Evolutionary conservation across 2,888 invertebrate species (phyloP), one percentile per base, ranked within the genome.

Genomic region (Dasysyrphus tricinctus): DNA sequence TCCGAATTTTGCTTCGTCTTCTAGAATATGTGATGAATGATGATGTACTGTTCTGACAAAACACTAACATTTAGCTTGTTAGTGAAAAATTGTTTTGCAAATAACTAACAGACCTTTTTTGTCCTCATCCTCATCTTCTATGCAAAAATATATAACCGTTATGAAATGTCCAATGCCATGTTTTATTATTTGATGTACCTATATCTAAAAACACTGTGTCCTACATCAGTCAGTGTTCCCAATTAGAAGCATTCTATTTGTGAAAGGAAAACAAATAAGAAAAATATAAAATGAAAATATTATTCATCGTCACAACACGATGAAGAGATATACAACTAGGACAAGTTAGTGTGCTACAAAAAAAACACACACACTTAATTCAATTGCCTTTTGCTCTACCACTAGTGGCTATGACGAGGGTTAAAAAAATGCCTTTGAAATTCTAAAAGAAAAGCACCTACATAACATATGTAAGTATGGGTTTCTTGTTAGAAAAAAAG

Each of bases 51-150:
- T 29, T 54, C 2, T 29, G 54, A 54, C 34, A 24, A 54, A 65
- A 57, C 34, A 42, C 65, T 73, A 19, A 49, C 37, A 67, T 49
- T 44, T 67, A 37, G 34, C 34, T 57, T 57, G 11, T 57, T 57
- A 57, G 57, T 57, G 34, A 37, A 56, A 34, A 34, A 57, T 16
- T 57, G 34, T n/a, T 16, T 56, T 4, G n/a, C 34, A 51, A 29
- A 29, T 5, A 51, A 51, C 51, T 24, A 51, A 51, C 11, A 12
- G 29, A 54, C 54, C 29, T 54, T 51, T 16, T 16, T 49, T 5
- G 14, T 56, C n/a, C 5, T 32, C 54, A 56, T n/a, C 8, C 7
- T n/a, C 32, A 24, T 54, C 54, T n/a, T 32, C 14, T 32, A 32
- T 54, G 14, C 24, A 24, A 29, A 32, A 8, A 32, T 14, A 32